Percentiles rank a stretch among this genome's conserved stretches.
phyloP scores from a whole-genome alignment of 1,140 invertebrate genomes.

The Penaeus indicus region DNA sequence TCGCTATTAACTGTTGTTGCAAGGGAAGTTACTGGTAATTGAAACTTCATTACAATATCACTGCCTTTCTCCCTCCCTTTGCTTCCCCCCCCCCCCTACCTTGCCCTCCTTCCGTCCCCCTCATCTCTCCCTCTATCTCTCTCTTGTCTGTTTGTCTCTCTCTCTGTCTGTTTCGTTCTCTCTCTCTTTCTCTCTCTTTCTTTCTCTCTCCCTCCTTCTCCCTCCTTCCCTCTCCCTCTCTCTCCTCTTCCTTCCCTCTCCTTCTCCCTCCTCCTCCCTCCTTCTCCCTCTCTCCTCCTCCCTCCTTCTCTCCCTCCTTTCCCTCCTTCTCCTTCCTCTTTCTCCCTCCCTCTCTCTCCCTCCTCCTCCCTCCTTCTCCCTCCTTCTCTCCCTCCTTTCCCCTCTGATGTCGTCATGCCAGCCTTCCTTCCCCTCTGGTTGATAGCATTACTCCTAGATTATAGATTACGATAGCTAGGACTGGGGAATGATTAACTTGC shows the following conservation, averaged over 20 bases:
- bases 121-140: background rate
- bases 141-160: background rate
- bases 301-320: no score
- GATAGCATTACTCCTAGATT: no score
- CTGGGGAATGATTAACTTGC: no score
- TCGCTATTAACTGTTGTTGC: constrained; percentile 57
- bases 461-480: no score
- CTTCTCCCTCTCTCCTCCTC: background rate
- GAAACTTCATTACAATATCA: constrained; percentile 55
- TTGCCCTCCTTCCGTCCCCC: background rate
- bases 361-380: no score
- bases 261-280: constrained; percentile 1
- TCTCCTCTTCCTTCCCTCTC: constrained; percentile 9
- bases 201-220: background rate
- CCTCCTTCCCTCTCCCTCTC: no score
- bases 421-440: no score
- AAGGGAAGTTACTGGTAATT: constrained; percentile 48
- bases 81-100: background rate
- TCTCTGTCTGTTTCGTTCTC: background rate
- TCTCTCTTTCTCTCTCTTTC: background rate
- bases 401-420: no score
- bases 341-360: no score
- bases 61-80: background rate
- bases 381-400: no score
- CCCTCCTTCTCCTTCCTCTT: no score